These are phyloP conservation scores for Nomada ruficornis DNA, from an alignment of 2,888 invertebrate genomes.

Conservation along the genomic window DNA sequence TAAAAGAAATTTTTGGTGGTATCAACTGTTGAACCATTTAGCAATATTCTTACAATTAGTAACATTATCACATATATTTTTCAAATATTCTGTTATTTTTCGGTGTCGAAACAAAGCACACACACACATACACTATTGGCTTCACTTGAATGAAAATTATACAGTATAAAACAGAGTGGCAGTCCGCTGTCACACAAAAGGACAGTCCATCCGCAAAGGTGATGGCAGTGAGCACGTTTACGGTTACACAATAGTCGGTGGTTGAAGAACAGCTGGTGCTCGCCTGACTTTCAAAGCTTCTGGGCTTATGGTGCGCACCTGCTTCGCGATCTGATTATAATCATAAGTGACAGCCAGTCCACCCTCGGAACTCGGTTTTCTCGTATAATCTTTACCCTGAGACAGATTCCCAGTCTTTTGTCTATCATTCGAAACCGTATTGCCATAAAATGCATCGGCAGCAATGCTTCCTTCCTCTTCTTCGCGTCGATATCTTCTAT, in stretches of 20 bases:
- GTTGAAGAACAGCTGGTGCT: slow-evolving; percentile 95
- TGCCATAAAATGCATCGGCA: slow-evolving; percentile 80
- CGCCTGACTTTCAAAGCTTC: slow-evolving; percentile 95
- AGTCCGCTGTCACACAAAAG: background rate
- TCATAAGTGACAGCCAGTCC: slow-evolving; percentile 81
- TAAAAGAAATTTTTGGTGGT: slow-evolving; percentile 15
- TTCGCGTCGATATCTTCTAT: slow-evolving; percentile 76
- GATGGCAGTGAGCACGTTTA: slow-evolving; percentile 44
- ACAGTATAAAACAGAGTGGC: too few relatives aligned
- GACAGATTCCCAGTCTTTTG: slow-evolving; percentile 57
- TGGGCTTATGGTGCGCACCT: slow-evolving; percentile 85
- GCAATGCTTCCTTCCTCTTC: slow-evolving; percentile 82
- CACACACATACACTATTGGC: too few relatives aligned
- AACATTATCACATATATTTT: slow-evolving; percentile 28
- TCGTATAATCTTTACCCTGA: slow-evolving; percentile 60
- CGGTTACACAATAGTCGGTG: slow-evolving; percentile 90
- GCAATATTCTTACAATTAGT: background rate
- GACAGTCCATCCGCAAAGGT: slow-evolving; percentile 17
- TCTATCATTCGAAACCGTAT: slow-evolving; percentile 50
- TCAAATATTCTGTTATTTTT: too few relatives aligned
- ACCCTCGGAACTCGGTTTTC: slow-evolving; percentile 73
- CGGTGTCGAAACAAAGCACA: too few relatives aligned
- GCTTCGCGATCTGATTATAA: slow-evolving; percentile 81
- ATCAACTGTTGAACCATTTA: background rate
- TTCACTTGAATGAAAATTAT: background rate